Evolutionary conservation across 1,140 invertebrate species (phyloP), one percentile per base, ranked within the genome.

Genomic region (Cyclargus thomasi): DNA sequence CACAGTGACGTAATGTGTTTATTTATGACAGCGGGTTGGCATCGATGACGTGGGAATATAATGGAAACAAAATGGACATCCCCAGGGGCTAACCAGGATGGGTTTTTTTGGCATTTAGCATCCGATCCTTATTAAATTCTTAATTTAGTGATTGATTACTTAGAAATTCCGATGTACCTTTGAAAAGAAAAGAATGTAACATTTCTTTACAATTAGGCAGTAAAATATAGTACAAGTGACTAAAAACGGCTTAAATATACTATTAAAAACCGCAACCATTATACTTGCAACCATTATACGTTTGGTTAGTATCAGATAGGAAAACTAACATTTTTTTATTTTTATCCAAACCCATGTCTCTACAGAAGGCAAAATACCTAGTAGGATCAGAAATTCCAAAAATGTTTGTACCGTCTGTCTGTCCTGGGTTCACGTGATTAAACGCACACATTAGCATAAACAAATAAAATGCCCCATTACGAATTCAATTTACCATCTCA

Each of bases 401-500:
- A 62, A 16, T 63, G 22, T 17, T 63, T 17, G 22, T 23, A 35
- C 16, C 62, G 10, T 18, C 62, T 64, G 69, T 84, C 79, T 63
- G 75, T 62, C 75, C 3, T 47, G 39, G 14, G 39, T 70, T 75
- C 74, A 78, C 68, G 81, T 88, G 86, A 90, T 90, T 90, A 88
- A 90, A 90, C 82, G 80, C 76, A 74, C 73, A 78, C 80, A 88
- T 90, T 90, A 88, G 86, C 86, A 90, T 90, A 90, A 88, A 90
- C 86, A 90, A 90, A 90, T 88, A 90, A 90, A 90, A 90, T 82
- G 79, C 71, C 80, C 82, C 86, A 88, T 90, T 90, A 88, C 76
- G 83, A 86, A 86, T 88, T 88, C 88, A 88, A 88, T 90, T 90
- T 90, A 90, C 86, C 88, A 88, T 88, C 79, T 83, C 85, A 79